These are phyloP conservation scores for Sardinella longiceps DNA, from an alignment of 2,797 vertebrate species.

Conservation along the genomic window DNA sequence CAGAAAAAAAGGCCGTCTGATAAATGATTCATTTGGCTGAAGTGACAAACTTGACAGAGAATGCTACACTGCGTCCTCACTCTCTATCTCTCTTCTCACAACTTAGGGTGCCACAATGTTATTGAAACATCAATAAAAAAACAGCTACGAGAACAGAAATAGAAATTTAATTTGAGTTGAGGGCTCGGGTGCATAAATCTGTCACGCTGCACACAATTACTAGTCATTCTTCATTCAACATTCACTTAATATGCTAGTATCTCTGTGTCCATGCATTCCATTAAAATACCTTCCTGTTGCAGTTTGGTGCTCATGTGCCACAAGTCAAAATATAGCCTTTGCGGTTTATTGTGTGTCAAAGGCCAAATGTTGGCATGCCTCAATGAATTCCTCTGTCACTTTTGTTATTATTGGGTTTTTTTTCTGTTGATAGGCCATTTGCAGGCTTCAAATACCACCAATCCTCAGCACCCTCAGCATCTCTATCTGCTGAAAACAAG, in stretches of 20 bases:
- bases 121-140: neutral
- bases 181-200: neutral
- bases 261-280: neutral
- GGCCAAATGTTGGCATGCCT: neutral
- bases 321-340: neutral
- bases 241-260: neutral
- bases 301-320: neutral
- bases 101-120: neutral
- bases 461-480: neutral
- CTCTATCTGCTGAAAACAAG: neutral
- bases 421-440: neutral
- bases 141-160: neutral
- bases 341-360: neutral
- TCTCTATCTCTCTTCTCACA: neutral
- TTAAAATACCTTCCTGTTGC: neutral
- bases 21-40: conserved; percentile 48
- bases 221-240: neutral
- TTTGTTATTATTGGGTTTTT: neutral
- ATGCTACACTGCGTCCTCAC: conserved; percentile 7
- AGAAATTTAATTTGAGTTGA: neutral
- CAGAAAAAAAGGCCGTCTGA: conserved; percentile 41
- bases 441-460: neutral
- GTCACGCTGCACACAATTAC: neutral
- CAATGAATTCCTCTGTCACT: neutral
- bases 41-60: conserved; percentile 31